phyloP scores from a whole-genome alignment of 2,888 invertebrate species.

The Apodemia hepburni region DNA sequence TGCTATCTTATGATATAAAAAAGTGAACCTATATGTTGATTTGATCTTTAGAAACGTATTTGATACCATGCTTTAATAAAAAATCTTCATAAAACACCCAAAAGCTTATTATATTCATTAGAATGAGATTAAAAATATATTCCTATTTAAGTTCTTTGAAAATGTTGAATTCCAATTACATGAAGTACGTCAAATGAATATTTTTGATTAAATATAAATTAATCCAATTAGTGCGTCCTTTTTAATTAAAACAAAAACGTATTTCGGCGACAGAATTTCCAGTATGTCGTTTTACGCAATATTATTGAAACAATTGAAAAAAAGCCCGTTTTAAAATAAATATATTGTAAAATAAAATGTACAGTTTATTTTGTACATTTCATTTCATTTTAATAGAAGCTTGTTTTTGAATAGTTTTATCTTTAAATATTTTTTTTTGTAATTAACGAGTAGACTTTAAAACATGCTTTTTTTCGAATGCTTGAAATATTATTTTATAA shows the following conservation, averaged over 20 bases:
- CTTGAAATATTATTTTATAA: too few species aligned
- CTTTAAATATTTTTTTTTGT: too few species aligned
- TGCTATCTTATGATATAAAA: too few species aligned
- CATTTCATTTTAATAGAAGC: too few species aligned
- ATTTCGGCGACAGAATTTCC: background rate
- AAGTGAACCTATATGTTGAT: too few species aligned
- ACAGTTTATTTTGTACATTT: too few species aligned
- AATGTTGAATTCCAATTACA: background rate
- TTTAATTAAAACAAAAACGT: background rate
- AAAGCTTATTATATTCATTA: background rate
- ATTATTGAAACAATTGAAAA: background rate
- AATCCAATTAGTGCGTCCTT: background rate
- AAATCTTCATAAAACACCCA: background rate
- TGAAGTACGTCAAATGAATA: background rate
- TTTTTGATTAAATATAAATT: constrained; percentile 6
- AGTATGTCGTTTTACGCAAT: background rate
- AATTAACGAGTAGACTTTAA: too few species aligned
- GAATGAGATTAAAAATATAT: background rate
- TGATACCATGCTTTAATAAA: too few species aligned
- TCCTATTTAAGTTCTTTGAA: background rate
- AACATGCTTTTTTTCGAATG: too few species aligned
- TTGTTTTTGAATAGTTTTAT: too few species aligned
- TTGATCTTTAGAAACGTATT: too few species aligned
- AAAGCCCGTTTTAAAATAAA: background rate
- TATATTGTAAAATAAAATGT: too few species aligned